phyloP scores from a whole-genome alignment of 2,113 vertebrate genomes.

The Dromiciops gliroides region DNA sequence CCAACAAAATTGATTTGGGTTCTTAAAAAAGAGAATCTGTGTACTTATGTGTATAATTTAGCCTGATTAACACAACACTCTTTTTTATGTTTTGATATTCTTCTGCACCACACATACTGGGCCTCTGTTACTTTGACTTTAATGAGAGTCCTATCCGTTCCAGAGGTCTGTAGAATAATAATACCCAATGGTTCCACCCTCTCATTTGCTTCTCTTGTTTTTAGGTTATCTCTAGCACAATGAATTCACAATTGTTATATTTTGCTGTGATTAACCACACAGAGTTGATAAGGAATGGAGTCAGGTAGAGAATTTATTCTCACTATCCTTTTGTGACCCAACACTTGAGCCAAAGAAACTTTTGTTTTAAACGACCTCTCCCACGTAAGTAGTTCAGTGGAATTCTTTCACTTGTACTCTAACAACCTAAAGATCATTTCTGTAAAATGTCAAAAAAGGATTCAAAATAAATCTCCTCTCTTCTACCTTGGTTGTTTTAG shows the following conservation, averaged over 20 bases:
- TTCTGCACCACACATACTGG: neutral
- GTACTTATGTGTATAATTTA: neutral
- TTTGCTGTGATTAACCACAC: neutral
- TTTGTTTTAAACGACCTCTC: neutral
- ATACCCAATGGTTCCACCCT: neutral
- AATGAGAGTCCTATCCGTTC: accelerated
- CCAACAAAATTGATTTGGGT: neutral
- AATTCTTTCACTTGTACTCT: neutral
- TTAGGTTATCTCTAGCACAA: neutral
- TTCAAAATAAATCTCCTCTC: neutral
- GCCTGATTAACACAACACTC: neutral
- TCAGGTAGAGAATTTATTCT: neutral
- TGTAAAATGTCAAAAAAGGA: neutral
- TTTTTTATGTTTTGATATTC: neutral
- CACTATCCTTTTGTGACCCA: neutral
- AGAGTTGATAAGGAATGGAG: neutral
- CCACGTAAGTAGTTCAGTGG: neutral
- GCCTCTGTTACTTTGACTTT: neutral
- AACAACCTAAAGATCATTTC: neutral
- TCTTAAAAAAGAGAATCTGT: constrained; percentile 40
- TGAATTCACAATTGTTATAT: neutral
- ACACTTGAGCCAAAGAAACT: neutral
- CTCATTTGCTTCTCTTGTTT: neutral
- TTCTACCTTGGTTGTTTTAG: neutral
- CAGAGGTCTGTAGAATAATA: neutral